phyloP scores from a whole-genome alignment of 1,140 invertebrate genomes.

The Phenacoccus solenopsis region DNA sequence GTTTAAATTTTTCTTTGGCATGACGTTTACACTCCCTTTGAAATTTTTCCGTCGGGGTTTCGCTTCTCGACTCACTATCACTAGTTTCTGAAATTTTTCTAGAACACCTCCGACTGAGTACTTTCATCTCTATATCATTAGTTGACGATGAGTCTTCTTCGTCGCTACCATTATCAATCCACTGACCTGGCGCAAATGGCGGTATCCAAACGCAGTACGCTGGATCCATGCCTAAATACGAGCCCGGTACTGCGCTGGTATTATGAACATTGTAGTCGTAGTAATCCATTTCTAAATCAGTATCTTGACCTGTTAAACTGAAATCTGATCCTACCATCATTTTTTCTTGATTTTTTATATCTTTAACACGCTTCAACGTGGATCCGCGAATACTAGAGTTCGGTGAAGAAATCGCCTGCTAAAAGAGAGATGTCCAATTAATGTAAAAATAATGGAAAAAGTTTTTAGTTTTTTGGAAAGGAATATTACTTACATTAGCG shows the following conservation, averaged over 20 bases:
- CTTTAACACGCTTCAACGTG: slow-evolving; percentile 60
- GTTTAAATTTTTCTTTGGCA: neutral
- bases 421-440: neutral
- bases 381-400: slow-evolving; percentile 38
- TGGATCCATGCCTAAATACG: slow-evolving; percentile 72
- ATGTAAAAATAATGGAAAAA: neutral
- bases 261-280: slow-evolving; percentile 76
- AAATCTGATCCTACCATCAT: slow-evolving; percentile 61
- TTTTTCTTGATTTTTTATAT: slow-evolving; percentile 54
- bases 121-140: neutral
- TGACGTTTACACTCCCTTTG: neutral
- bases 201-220: slow-evolving; percentile 77
- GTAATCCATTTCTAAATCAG: slow-evolving; percentile 71
- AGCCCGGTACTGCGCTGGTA: slow-evolving; percentile 65
- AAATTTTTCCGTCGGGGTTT: neutral
- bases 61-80: neutral
- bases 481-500: neutral
- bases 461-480: neutral
- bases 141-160: neutral
- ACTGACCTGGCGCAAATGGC: slow-evolving; percentile 37
- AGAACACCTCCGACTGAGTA: neutral
- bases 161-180: slow-evolving; percentile 5
- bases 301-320: slow-evolving; percentile 47
- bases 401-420: slow-evolving; percentile 43
- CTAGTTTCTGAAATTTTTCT: neutral